Conservation (phyloP, 1,140 invertebrate species). For the Drosophila pruinosa region DNA sequence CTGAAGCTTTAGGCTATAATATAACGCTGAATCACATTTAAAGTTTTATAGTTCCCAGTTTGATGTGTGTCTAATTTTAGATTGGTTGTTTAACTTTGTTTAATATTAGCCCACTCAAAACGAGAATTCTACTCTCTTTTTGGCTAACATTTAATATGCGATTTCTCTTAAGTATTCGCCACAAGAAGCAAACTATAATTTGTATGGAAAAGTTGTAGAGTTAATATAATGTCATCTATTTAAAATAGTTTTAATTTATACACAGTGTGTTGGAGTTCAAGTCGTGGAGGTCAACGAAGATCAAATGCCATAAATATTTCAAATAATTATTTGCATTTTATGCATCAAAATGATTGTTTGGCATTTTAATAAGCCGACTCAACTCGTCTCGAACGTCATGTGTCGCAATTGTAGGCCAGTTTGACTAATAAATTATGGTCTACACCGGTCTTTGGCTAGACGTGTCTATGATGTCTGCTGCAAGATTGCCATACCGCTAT, state of each 20-base stretch:
- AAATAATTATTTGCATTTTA: neutral
- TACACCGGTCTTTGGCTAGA: neutral
- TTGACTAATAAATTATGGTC: neutral
- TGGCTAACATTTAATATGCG: too few relatives aligned
- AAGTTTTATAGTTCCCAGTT: too few relatives aligned
- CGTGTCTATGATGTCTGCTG: constrained; percentile 8
- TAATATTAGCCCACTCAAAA: too few relatives aligned
- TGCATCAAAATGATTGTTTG: neutral
- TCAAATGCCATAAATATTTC: neutral
- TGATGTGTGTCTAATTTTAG: too few relatives aligned
- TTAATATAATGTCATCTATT: neutral
- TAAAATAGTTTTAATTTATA: neutral
- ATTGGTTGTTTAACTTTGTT: too few relatives aligned
- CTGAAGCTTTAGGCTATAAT: too few relatives aligned
- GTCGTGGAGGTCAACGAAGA: neutral
- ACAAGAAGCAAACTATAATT: neutral
- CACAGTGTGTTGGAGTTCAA: neutral
- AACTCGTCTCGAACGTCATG: neutral
- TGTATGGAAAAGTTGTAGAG: neutral
- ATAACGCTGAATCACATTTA: too few relatives aligned
- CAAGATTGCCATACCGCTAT: constrained; percentile 5
- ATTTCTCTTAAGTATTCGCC: neutral
- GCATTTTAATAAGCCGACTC: neutral
- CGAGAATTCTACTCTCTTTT: too few relatives aligned
- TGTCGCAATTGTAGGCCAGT: constrained; percentile 15